Evolutionary conservation across 2,797 vertebrate species (phyloP), one percentile per base, ranked within the genome.

Genomic region (Crenichthys baileyi): DNA sequence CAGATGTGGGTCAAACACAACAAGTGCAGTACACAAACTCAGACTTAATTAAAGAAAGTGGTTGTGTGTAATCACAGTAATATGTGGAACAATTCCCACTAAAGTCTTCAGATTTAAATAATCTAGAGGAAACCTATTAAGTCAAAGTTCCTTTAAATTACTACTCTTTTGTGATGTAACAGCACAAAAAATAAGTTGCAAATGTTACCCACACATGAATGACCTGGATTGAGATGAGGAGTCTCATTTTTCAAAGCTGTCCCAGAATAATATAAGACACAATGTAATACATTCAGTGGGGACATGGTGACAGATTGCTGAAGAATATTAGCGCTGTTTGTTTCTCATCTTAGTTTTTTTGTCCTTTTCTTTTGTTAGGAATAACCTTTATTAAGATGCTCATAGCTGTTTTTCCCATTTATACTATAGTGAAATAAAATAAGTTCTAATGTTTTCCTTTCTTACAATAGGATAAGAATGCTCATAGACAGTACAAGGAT

Each of bases 1-100:
- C 76, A 77, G 58, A 83, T 88, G 51, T 70, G 74, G 85, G 77
- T 79, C 72, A 73, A 70, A 81, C 48, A 15, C 24, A 6, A 24
- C 1, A 9, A 31, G 48, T 73, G 39, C 31, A 65, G 31, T 58
- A 75, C 7, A 41, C 48, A 7, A 53, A 22, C 56, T 72, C 36
- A 39, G 13, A 56, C 50, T 56, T 56, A 26, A 20, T 70, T 70
- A 26, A 26, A 72, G 31, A 36, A 74, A 68, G 26, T 11, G 12
- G n/a, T 15, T 3, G 11, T 16, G 41, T n/a, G 39, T 44, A 41
- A 41, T 71, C 5, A 16, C 26, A 61, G 48, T 48, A n/a, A 44
- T 44, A 50, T 7, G 18, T 44, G 18, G 39, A 44, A 26, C 29
- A 11, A 72, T 4, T 72, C 50, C 2, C 20, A 55, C 15, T 36